Evolutionary conservation across 2,797 vertebrate species (phyloP).

Genomic region (Uromys caudimaculatus): DNA sequence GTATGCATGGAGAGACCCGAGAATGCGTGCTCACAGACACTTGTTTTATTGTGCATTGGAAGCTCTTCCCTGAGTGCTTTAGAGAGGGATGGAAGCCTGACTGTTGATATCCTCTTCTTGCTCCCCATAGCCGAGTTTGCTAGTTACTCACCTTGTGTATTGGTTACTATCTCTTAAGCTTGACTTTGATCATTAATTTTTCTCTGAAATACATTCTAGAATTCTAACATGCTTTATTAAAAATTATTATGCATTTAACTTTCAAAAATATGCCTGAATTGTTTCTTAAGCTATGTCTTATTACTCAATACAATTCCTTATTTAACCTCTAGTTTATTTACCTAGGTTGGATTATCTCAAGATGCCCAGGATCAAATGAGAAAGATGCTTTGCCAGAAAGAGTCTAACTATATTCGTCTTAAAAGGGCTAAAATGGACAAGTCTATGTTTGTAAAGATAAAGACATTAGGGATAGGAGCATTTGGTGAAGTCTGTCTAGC

Average conservation of each 20-base stretch:
- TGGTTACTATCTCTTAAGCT: conserved; percentile 78
- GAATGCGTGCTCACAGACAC: conserved; percentile 67
- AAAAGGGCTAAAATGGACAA: conserved; percentile 99
- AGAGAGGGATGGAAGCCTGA: conserved; percentile 54
- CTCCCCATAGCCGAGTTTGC: conserved; percentile 53
- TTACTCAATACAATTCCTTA: conserved; percentile 70
- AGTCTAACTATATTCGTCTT: conserved; percentile 98
- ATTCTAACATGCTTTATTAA: conserved; percentile 80
- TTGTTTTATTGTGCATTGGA: conserved; percentile 46
- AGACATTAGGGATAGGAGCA: conserved; percentile 97
- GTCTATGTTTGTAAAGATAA: conserved; percentile 98
- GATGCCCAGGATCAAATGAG: conserved; percentile 99
- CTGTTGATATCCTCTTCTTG: background rate
- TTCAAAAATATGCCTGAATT: conserved; percentile 81
- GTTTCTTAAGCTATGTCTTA: conserved; percentile 77
- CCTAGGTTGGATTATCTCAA: conserved; percentile 95
- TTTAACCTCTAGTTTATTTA: conserved; percentile 84
- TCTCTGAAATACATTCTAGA: conserved; percentile 79
- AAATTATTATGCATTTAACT: conserved; percentile 77
- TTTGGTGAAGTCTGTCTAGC: conserved; percentile 98
- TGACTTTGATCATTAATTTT: conserved; percentile 79
- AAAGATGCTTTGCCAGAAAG: conserved; percentile 98
- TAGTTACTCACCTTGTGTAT: conserved; percentile 81
- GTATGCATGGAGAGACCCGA: conserved; percentile 64
- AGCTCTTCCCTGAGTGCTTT: conserved; percentile 10